Evolutionary conservation across 2,113 vertebrate genomes (phyloP).

Genomic region (Colius striatus): DNA sequence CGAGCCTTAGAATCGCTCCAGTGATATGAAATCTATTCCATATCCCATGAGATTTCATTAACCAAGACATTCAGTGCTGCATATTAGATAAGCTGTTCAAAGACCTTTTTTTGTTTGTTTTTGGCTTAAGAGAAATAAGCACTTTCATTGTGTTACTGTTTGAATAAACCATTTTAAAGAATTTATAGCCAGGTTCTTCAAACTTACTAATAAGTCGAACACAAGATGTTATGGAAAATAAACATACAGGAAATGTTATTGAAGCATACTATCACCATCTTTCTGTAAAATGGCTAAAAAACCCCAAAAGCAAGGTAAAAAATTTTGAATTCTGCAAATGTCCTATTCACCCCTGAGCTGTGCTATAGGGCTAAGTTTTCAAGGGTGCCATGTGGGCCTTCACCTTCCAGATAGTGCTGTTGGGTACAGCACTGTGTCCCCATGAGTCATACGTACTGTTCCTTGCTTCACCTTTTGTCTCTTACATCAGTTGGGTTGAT

Average conservation of each 20-base stretch:
- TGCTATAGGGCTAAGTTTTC: not conserved
- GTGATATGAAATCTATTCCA: not conserved
- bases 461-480: not conserved
- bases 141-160: not conserved
- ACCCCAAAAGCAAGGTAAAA: not conserved
- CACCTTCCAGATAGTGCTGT: not conserved
- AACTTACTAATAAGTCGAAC: not conserved
- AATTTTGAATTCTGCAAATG: not conserved
- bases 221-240: not conserved
- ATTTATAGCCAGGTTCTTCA: not conserved
- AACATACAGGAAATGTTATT: not conserved
- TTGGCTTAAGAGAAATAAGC: not conserved
- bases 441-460: rapidly evolving
- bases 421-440: not conserved
- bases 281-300: not conserved
- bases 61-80: not conserved
- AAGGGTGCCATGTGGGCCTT: not conserved
- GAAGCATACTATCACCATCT: not conserved
- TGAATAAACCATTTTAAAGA: not conserved
- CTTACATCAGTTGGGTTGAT: not conserved
- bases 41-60: not conserved
- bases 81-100: not conserved
- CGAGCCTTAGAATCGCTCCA: not conserved
- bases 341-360: not conserved
- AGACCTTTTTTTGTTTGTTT: not conserved